Evolutionary conservation across 2,888 invertebrate species (phyloP).

Genomic region (Tetragonula carbonaria): DNA sequence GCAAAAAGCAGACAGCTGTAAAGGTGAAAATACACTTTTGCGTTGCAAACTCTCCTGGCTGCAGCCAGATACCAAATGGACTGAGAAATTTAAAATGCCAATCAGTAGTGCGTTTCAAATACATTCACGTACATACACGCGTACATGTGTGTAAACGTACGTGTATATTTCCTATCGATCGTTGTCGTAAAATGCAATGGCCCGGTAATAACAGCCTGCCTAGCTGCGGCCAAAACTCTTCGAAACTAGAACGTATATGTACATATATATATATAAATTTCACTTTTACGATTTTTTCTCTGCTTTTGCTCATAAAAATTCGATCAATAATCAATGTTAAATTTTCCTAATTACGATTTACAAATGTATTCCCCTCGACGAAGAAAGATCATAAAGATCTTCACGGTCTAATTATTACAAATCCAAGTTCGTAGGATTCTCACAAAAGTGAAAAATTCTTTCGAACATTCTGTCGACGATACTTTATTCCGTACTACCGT

Average conservation of each 20-base stretch:
- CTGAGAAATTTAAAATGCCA: slow-evolving; percentile 81
- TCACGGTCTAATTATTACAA: no score
- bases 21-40: slow-evolving; percentile 45
- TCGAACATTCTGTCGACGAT: no score
- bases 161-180: slow-evolving; percentile 70
- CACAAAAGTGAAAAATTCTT: no score
- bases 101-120: slow-evolving; percentile 79
- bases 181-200: slow-evolving; percentile 80
- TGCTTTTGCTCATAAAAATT: neutral
- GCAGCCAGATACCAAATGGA: slow-evolving; percentile 74
- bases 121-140: slow-evolving; percentile 52
- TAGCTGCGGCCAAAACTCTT: slow-evolving; percentile 73
- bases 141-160: slow-evolving; percentile 26
- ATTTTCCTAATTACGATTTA: no score
- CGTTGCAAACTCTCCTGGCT: slow-evolving; percentile 42
- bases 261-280: slow-evolving; percentile 18
- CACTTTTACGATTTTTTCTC: slow-evolving; percentile 23
- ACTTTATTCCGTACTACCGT: no score
- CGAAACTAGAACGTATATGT: slow-evolving; percentile 51
- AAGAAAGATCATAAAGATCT: no score
- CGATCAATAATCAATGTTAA: no score
- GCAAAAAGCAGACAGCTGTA: slow-evolving; percentile 8
- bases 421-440: no score
- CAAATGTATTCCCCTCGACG: no score
- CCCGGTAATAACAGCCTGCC: slow-evolving; percentile 74